Conservation (phyloP, 30 jellyfish, hydroid and myxozoan species). For the Aurelia sp. region DNA sequence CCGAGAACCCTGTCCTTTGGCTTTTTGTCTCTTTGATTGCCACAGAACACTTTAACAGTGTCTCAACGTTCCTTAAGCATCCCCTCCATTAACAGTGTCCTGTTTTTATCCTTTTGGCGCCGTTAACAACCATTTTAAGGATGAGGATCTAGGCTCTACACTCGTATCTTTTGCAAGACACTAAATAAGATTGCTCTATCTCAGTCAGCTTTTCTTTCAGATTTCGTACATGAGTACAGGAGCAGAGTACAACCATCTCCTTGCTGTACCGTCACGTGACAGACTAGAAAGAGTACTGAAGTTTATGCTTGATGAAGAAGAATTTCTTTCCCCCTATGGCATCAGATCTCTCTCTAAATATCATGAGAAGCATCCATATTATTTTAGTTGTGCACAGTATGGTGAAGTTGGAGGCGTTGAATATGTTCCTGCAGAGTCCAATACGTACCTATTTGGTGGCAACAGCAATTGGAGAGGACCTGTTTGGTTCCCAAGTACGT, state of each 20-base stretch:
- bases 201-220: constrained; percentile 14
- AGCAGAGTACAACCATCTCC: constrained; percentile 82
- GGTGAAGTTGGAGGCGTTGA: constrained; percentile 72
- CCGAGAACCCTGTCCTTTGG: too few relatives aligned
- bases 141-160: too few relatives aligned
- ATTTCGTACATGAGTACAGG: constrained; percentile 82
- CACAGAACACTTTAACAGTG: too few relatives aligned
- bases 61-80: too few relatives aligned
- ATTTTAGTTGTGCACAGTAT: constrained; percentile 33
- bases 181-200: too few relatives aligned
- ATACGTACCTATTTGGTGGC: constrained; percentile 90
- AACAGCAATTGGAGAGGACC: constrained; percentile 99
- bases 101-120: too few relatives aligned
- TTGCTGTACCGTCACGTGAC: constrained; percentile 84
- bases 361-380: constrained; percentile 85
- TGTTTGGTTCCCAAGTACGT: constrained; percentile 94
- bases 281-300: constrained; percentile 75
- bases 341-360: constrained; percentile 91
- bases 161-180: too few relatives aligned
- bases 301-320: constrained; percentile 90
- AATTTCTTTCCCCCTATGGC: constrained; percentile 90
- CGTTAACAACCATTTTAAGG: too few relatives aligned
- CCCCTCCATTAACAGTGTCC: too few relatives aligned
- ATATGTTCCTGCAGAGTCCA: constrained; percentile 91
- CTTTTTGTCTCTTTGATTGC: too few relatives aligned